Conservation (phyloP, 2,797 vertebrate genomes). For the Percopsis omiscomaycus region DNA sequence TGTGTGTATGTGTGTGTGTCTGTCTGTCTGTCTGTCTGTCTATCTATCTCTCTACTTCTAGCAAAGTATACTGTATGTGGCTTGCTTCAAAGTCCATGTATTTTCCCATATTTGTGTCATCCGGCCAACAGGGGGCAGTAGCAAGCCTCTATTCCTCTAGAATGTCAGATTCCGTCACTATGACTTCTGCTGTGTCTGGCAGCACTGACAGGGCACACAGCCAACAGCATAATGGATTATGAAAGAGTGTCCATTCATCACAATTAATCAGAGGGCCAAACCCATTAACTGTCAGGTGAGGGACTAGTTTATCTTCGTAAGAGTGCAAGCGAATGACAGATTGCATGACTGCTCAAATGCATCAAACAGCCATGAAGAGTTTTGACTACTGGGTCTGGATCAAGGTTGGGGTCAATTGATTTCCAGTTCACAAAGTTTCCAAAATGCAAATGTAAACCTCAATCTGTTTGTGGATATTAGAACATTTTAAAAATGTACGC, state of each 20-base stretch:
- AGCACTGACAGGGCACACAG: conserved; percentile 47
- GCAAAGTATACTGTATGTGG: background rate
- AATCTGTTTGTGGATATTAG: background rate
- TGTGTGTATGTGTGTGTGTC: background rate
- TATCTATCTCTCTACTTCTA: conserved; percentile 27
- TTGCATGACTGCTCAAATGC: conserved; percentile 37
- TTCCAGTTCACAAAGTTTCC: conserved; percentile 1
- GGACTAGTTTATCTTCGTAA: conserved; percentile 53
- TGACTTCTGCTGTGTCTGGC: conserved; percentile 25
- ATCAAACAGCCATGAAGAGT: conserved; percentile 12
- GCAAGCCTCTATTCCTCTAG: conserved; percentile 41
- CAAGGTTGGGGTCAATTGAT: conserved; percentile 7
- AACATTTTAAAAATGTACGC: background rate
- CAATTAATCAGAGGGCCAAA: conserved; percentile 65
- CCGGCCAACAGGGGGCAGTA: conserved; percentile 71
- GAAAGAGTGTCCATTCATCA: conserved; percentile 66
- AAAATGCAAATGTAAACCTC: background rate
- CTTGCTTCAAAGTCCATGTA: background rate
- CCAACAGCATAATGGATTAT: conserved; percentile 57
- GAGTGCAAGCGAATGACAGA: conserved; percentile 48
- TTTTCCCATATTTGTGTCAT: background rate
- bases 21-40: background rate
- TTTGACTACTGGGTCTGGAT: conserved; percentile 2
- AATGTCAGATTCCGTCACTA: conserved; percentile 13
- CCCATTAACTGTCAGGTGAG: conserved; percentile 61